phyloP scores from a whole-genome alignment of 2,797 vertebrate species.

The Cuculus canorus region DNA sequence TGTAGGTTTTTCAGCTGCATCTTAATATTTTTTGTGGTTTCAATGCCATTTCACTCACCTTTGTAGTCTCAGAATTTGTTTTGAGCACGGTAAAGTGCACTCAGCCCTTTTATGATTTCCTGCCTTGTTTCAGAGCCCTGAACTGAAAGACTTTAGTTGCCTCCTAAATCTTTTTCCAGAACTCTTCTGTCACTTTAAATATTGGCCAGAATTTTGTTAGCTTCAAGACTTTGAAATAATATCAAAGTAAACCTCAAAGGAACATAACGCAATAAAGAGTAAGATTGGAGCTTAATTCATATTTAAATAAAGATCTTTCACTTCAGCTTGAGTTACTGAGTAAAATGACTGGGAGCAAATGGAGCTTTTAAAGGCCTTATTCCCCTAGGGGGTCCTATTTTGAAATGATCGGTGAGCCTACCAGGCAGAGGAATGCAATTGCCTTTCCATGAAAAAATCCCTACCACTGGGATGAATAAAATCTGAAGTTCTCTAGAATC shows the following conservation, averaged over 20 bases:
- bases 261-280: constrained; percentile 16
- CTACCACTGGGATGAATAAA: not conserved
- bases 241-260: constrained; percentile 60
- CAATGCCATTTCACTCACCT: not conserved
- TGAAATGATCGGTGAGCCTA: not conserved
- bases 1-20: not conserved
- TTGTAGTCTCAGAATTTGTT: not conserved
- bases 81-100: not conserved
- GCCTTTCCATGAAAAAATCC: constrained; percentile 10
- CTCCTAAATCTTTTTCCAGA: constrained; percentile 42
- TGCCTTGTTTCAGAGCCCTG: not conserved
- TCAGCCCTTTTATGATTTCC: constrained; percentile 35
- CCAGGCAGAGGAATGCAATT: not conserved
- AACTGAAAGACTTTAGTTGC: not conserved
- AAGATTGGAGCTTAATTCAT: constrained; percentile 45
- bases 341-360: constrained; percentile 34
- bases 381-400: not conserved
- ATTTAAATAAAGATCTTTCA: constrained; percentile 55
- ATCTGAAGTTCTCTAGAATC: not conserved
- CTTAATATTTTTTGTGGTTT: not conserved
- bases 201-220: constrained; percentile 28
- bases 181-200: constrained; percentile 49
- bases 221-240: constrained; percentile 43
- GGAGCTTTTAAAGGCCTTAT: constrained; percentile 40
- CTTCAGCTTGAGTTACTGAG: constrained; percentile 41